phyloP scores from a whole-genome alignment of 2,113 vertebrate species.

The Tiliqua scincoides region DNA sequence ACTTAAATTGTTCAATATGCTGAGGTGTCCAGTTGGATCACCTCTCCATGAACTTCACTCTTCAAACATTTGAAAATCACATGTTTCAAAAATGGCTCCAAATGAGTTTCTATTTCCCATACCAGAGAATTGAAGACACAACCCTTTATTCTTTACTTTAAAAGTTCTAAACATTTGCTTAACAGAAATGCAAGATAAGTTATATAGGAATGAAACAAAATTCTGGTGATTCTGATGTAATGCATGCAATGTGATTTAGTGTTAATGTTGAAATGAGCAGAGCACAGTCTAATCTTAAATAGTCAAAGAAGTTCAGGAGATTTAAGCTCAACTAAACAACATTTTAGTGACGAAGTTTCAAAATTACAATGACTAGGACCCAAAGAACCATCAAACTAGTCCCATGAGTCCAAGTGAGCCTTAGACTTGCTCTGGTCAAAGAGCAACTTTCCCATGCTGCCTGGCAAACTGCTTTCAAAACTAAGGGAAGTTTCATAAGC shows the following conservation, averaged over 20 bases:
- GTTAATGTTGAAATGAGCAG: neutral
- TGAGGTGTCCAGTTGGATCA: neutral
- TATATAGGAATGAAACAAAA: neutral
- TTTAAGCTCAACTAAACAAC: neutral
- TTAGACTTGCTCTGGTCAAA: neutral
- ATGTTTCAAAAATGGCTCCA: neutral
- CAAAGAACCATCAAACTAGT: neutral
- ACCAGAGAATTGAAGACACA: neutral
- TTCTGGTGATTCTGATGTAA: constrained; percentile 13
- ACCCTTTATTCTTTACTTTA: neutral
- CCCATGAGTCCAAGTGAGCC: neutral
- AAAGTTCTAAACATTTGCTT: neutral
- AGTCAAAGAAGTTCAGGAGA: neutral
- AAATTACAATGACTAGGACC: neutral
- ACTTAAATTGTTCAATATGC: neutral
- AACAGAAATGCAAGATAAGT: neutral
- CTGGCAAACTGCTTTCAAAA: neutral
- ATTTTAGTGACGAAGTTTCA: neutral
- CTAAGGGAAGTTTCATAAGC: constrained; percentile 1
- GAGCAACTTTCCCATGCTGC: neutral
- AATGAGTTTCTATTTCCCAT: neutral
- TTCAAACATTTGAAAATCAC: neutral
- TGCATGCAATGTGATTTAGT: neutral
- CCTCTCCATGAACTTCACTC: neutral
- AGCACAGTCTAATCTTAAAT: neutral